Conservation (phyloP, 2,888 invertebrate species). For the Hemicrepidius hirtus region DNA sequence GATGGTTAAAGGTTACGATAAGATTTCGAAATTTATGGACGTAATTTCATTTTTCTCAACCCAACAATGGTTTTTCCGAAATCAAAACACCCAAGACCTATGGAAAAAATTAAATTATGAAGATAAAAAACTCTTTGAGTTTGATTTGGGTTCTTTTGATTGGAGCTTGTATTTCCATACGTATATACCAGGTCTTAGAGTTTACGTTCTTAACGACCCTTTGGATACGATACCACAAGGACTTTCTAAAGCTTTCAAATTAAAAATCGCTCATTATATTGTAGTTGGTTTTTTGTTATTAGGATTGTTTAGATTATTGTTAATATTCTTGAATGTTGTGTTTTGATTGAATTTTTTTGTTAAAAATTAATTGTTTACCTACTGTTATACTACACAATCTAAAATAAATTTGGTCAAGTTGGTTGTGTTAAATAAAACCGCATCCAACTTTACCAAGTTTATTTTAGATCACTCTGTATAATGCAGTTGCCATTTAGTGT, state of each 20-base stretch:
- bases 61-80: constrained; percentile 76
- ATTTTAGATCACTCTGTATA: too few species aligned
- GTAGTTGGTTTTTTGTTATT: constrained; percentile 24
- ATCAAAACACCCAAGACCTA: constrained; percentile 75
- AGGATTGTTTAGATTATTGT: constrained; percentile 11
- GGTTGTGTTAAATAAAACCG: too few species aligned
- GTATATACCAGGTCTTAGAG: constrained; percentile 82
- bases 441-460: too few species aligned
- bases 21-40: constrained; percentile 85
- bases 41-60: constrained; percentile 86
- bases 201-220: constrained; percentile 85
- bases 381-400: too few species aligned
- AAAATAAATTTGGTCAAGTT: too few species aligned
- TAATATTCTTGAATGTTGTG: neutral
- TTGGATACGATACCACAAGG: constrained; percentile 79
- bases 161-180: constrained; percentile 82
- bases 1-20: constrained; percentile 86
- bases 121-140: constrained; percentile 78
- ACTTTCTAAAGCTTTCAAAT: constrained; percentile 72
- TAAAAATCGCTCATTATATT: constrained; percentile 62
- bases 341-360: neutral
- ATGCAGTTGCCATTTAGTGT: too few species aligned
- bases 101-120: constrained; percentile 72
- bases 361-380: too few species aligned
- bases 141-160: constrained; percentile 80